A percentile compares a stretch with the other conserved stretches of the same genome.
Conservation (phyloP, 2,113 vertebrate species). For the Patagioenas fasciata region DNA sequence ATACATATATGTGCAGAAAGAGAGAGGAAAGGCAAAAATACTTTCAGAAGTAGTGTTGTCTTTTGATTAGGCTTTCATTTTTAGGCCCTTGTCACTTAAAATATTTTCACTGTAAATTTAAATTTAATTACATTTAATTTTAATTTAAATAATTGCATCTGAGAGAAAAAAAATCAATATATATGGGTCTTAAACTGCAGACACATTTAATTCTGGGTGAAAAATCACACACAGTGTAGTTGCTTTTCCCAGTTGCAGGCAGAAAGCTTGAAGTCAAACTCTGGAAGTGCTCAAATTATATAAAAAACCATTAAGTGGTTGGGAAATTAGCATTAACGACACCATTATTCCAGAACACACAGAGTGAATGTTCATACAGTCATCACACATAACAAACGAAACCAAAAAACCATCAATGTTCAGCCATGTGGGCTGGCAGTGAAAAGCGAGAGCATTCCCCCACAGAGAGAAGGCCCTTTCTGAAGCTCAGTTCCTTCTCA, state of each 20-base stretch:
- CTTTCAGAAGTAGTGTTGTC: not conserved
- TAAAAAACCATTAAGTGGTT: not conserved
- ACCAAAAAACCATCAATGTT: not conserved
- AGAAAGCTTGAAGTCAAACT: not conserved
- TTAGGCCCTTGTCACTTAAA: not conserved
- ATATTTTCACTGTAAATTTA: not conserved
- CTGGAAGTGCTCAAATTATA: not conserved
- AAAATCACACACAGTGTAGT: not conserved
- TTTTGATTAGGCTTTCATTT: not conserved
- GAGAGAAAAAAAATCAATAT: not conserved
- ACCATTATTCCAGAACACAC: conserved; percentile 1
- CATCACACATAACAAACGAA: not conserved
- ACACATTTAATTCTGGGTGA: not conserved
- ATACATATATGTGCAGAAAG: not conserved
- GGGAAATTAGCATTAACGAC: conserved; percentile 27
- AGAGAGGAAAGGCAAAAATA: not conserved
- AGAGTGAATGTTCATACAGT: not conserved
- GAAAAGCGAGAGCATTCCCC: not conserved
- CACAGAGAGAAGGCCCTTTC: not conserved
- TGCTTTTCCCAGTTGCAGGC: not conserved
- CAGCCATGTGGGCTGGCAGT: conserved; percentile 30
- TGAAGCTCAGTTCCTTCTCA: not conserved
- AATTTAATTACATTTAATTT: not conserved
- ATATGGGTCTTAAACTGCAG: not conserved
- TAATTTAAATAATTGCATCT: not conserved